phyloP scores from a whole-genome alignment of 64 coral and sea anemone species.

The Trachythela sp. region DNA sequence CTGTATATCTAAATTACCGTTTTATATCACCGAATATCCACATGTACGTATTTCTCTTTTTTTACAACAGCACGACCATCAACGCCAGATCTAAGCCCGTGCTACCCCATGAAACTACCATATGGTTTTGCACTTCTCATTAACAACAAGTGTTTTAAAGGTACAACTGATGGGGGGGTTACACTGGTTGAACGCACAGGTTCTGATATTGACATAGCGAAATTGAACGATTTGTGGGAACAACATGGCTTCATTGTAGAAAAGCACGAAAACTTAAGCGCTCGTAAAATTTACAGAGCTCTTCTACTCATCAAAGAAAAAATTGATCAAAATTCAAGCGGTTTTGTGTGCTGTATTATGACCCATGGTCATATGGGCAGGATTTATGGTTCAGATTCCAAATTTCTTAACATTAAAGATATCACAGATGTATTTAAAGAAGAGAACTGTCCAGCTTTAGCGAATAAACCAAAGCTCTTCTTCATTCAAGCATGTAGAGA shows the following conservation, averaged over 20 bases:
- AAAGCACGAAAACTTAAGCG: constrained; percentile 1
- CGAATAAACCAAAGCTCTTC: constrained; percentile 76
- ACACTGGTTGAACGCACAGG: constrained; percentile 47
- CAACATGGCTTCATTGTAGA: constrained; percentile 58
- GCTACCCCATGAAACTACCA: constrained; percentile 14
- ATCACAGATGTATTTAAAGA: constrained; percentile 69
- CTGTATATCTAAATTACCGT: too few relatives aligned
- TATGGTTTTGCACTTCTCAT: constrained; percentile 70
- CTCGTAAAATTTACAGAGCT: constrained; percentile 49
- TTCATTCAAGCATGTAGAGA: constrained; percentile 83
- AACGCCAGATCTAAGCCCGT: too few relatives aligned
- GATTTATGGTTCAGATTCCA: constrained; percentile 65
- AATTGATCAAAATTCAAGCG: constrained; percentile 56
- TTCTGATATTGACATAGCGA: constrained; percentile 58
- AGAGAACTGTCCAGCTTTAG: constrained; percentile 42
- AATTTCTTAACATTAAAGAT: constrained; percentile 38
- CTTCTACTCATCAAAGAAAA: constrained; percentile 27
- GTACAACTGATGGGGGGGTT: neutral
- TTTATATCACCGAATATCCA: too few relatives aligned
- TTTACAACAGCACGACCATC: too few relatives aligned
- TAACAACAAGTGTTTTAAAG: constrained; percentile 54
- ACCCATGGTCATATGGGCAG: constrained; percentile 71
- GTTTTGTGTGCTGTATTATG: constrained; percentile 86
- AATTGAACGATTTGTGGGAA: constrained; percentile 47
- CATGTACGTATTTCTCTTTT: too few relatives aligned